Percentiles rank a stretch among this genome's conserved stretches.
phyloP scores from a whole-genome alignment of 1,140 invertebrate genomes.

The Drosophila paulistorum region DNA sequence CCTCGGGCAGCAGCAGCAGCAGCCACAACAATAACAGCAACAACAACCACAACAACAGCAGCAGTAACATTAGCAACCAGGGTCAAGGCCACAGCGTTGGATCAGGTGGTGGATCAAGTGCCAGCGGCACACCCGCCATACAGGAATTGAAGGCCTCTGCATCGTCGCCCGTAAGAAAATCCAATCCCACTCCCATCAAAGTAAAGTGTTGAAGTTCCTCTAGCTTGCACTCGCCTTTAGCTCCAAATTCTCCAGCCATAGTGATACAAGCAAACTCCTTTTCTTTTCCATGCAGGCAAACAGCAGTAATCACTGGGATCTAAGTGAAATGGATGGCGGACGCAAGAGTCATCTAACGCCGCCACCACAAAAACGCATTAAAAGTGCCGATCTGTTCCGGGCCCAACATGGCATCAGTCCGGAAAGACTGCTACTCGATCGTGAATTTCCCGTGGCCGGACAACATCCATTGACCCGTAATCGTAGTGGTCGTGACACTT shows the following conservation, averaged over 20 bases:
- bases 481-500: constrained; percentile 64
- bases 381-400: constrained; percentile 86
- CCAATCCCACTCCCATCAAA: constrained; percentile 74
- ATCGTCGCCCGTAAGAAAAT: constrained; percentile 82
- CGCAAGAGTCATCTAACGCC: constrained; percentile 82
- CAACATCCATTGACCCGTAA: constrained; percentile 76
- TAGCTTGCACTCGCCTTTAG: constrained; percentile 34
- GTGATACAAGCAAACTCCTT: no score
- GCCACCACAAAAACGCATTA: constrained; percentile 86
- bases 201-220: constrained; percentile 74
- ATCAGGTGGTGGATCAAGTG: constrained; percentile 5
- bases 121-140: constrained; percentile 66
- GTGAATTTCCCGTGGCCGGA: constrained; percentile 73
- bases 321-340: constrained; percentile 65
- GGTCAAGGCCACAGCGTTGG: constrained; percentile 24
- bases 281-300: constrained; percentile 37
- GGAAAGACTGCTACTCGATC: constrained; percentile 69
- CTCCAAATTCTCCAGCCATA: background rate
- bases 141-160: constrained; percentile 80
- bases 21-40: constrained; percentile 23
- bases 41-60: constrained; percentile 22
- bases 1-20: constrained; percentile 20
- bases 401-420: constrained; percentile 84
- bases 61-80: constrained; percentile 24
- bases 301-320: constrained; percentile 72